Conservation (phyloP, 92 coral and sea anemone genomes). For the Virgularia gustaviana region DNA sequence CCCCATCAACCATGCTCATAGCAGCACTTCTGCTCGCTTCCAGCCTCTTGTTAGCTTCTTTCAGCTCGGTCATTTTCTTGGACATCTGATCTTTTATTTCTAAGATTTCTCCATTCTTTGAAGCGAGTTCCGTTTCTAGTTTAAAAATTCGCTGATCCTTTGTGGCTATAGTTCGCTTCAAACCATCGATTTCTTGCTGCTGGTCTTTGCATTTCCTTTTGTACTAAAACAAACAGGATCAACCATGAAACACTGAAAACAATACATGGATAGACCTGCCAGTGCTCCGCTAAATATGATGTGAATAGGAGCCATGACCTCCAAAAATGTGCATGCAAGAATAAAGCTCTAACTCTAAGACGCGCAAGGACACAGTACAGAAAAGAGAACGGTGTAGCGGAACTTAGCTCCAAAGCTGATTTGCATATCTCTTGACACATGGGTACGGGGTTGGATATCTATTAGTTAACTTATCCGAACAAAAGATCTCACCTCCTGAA, state of each 20-base stretch:
- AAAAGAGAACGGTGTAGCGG: too few species aligned
- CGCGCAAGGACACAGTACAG: too few species aligned
- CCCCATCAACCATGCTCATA: slow-evolving; percentile 5
- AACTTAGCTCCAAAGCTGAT: too few species aligned
- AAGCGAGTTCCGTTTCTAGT: slow-evolving; percentile 17
- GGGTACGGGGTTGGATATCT: not conserved
- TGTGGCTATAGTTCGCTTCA: slow-evolving; percentile 8
- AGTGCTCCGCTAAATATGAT: too few species aligned
- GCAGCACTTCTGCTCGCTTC: not conserved
- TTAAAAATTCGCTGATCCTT: slow-evolving; percentile 16
- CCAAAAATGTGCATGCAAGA: too few species aligned
- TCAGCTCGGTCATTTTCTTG: slow-evolving; percentile 25
- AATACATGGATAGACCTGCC: too few species aligned
- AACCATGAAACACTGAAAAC: too few species aligned
- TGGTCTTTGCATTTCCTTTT: slow-evolving; percentile 8
- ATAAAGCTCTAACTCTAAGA: too few species aligned
- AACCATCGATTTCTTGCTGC: slow-evolving; percentile 11
- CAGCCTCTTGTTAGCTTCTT: slow-evolving; percentile 30
- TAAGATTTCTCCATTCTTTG: slow-evolving; percentile 24
- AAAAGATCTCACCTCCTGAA: slow-evolving; percentile 6
- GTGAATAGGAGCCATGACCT: too few species aligned
- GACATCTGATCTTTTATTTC: slow-evolving; percentile 15
- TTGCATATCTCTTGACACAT: not conserved
- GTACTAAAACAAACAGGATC: too few species aligned
- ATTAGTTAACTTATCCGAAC: not conserved